Percentiles rank a stretch among this genome's conserved stretches.
phyloP scores from a whole-genome alignment of 2,113 vertebrate genomes.

The Anarhynchus alexandrinus region DNA sequence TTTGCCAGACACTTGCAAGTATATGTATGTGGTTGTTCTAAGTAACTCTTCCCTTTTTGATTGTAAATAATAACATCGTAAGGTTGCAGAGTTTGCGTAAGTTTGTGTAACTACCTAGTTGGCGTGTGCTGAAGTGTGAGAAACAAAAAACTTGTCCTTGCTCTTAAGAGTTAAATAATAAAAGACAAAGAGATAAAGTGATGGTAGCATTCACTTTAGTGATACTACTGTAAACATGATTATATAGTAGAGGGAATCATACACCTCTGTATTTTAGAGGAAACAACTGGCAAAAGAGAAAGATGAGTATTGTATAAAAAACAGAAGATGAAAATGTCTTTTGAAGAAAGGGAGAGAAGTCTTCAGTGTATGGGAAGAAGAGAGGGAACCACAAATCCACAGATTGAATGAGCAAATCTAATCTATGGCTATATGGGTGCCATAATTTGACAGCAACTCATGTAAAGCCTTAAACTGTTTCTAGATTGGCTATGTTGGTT shows the following conservation, averaged over 20 bases:
- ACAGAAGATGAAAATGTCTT: background rate
- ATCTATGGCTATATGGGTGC: background rate
- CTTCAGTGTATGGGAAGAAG: background rate
- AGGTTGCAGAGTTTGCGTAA: background rate
- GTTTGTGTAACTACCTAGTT: background rate
- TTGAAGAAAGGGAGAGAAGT: background rate
- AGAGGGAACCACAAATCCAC: background rate
- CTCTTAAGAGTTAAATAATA: background rate
- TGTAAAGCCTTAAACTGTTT: background rate
- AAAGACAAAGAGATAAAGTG: background rate
- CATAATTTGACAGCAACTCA: background rate
- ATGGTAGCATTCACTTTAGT: background rate
- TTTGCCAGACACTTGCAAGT: background rate
- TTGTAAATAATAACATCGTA: background rate
- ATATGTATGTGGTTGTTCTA: background rate
- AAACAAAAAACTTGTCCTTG: background rate
- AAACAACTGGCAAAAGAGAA: background rate
- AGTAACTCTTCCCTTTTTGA: background rate
- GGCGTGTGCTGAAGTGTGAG: background rate
- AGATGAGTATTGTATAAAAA: background rate
- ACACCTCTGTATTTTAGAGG: background rate
- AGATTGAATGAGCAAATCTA: background rate
- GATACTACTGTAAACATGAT: background rate
- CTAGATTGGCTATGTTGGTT: background rate
- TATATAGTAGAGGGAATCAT: background rate